Percentiles rank a stretch among this genome's conserved stretches.
Evolutionary conservation across 2,888 invertebrate species (phyloP).

Genomic region (Cheilosia vernalis): DNA sequence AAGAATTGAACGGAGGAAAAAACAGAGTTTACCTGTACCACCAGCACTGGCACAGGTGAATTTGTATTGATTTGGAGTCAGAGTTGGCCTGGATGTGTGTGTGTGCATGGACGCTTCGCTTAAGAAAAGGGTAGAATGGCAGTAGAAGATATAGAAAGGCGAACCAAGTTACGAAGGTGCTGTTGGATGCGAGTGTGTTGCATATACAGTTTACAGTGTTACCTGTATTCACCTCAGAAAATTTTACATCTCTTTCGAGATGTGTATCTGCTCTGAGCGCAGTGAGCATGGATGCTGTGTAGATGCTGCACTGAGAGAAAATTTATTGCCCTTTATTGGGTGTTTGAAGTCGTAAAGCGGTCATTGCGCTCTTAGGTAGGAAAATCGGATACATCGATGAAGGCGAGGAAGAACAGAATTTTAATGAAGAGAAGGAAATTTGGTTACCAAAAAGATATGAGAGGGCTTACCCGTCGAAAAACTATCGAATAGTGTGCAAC

Average conservation of each 20-base stretch:
- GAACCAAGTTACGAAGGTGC: slow-evolving; percentile 56
- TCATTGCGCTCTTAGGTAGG: slow-evolving; percentile 56
- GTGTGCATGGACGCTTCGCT: slow-evolving; percentile 39
- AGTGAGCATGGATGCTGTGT: slow-evolving; percentile 63
- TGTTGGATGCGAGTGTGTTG: slow-evolving; percentile 35
- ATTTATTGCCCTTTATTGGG: slow-evolving; percentile 59
- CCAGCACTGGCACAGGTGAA: slow-evolving; percentile 59
- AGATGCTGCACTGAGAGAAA: slow-evolving; percentile 70
- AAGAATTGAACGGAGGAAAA: slow-evolving; percentile 48
- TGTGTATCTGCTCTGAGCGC: slow-evolving; percentile 45
- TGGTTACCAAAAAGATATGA: too few relatives aligned
- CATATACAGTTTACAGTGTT: too few relatives aligned
- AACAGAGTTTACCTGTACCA: slow-evolving; percentile 55
- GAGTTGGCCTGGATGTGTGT: slow-evolving; percentile 23
- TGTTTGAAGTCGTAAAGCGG: slow-evolving; percentile 72
- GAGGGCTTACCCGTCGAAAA: not conserved
- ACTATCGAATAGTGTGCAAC: not conserved
- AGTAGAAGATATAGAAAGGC: slow-evolving; percentile 50
- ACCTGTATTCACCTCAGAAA: slow-evolving; percentile 48
- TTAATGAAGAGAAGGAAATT: too few relatives aligned
- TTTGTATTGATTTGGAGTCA: slow-evolving; percentile 62
- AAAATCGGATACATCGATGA: slow-evolving; percentile 28
- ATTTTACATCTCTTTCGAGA: slow-evolving; percentile 57
- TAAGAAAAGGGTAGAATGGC: slow-evolving; percentile 39
- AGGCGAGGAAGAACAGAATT: slow-evolving; percentile 27